Percentiles rank a stretch among this genome's conserved stretches.
Evolutionary conservation across 2,888 invertebrate species (phyloP).

Genomic region (Synergus gifuensis): DNA sequence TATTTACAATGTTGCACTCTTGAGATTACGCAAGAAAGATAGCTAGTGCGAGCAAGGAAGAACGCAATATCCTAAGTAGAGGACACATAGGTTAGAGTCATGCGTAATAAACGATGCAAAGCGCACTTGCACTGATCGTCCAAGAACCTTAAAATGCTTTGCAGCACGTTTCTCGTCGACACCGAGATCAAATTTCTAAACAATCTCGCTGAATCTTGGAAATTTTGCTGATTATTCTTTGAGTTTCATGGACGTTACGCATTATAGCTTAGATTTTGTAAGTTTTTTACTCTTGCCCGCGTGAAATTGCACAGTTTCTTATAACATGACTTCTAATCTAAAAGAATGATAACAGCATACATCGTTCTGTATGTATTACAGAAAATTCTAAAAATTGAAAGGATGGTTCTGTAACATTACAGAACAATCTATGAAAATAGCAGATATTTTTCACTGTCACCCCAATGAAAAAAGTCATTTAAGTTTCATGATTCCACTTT

Average conservation of each 20-base stretch:
- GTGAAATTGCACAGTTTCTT: too few species aligned
- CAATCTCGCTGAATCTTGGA: constrained; percentile 9
- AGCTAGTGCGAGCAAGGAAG: constrained; percentile 57
- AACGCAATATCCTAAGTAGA: constrained; percentile 71
- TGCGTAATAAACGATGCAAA: constrained; percentile 58
- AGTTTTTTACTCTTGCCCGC: too few species aligned
- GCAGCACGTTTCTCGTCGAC: not conserved
- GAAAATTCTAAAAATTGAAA: too few species aligned
- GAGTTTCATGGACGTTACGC: not conserved
- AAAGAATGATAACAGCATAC: too few species aligned
- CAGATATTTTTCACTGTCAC: too few species aligned
- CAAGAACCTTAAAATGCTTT: not conserved
- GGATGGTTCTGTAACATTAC: too few species aligned
- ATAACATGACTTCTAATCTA: too few species aligned
- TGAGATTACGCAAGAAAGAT: constrained; percentile 58
- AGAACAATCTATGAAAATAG: too few species aligned
- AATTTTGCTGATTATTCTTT: not conserved
- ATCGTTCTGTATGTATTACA: too few species aligned
- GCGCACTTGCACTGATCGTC: constrained; percentile 24
- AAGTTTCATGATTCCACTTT: too few species aligned
- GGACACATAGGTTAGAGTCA: constrained; percentile 65
- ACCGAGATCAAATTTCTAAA: constrained; percentile 4
- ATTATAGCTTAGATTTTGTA: not conserved
- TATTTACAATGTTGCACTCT: constrained; percentile 52
- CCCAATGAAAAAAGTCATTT: too few species aligned